phyloP scores from a whole-genome alignment of 2,113 vertebrate species.

The Clarias magur region DNA sequence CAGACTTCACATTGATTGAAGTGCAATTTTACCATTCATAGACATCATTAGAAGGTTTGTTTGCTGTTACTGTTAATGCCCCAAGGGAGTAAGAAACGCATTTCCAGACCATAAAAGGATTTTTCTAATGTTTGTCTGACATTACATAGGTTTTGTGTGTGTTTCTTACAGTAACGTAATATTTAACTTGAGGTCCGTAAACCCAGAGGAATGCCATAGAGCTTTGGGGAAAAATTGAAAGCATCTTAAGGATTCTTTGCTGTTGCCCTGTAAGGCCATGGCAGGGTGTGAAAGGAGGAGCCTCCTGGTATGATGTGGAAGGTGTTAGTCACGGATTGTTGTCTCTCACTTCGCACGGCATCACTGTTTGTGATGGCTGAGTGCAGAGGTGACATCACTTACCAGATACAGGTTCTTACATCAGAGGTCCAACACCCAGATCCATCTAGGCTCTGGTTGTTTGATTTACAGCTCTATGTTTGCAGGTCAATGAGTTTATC shows the following conservation, averaged over 20 bases:
- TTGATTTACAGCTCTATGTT: conserved; percentile 49
- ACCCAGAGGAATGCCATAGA: not conserved
- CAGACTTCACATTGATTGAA: not conserved
- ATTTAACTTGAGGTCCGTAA: not conserved
- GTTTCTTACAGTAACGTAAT: not conserved
- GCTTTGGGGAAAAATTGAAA: not conserved
- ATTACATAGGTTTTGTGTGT: not conserved
- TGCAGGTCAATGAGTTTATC: conserved; percentile 49
- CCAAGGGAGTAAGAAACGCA: not conserved
- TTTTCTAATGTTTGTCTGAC: not conserved
- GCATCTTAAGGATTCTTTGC: not conserved
- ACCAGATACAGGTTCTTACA: conserved; percentile 57
- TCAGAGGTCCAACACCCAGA: conserved; percentile 50
- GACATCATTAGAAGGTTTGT: not conserved
- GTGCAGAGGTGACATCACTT: conserved; percentile 64
- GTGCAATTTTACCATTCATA: not conserved
- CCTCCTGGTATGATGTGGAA: conserved; percentile 37
- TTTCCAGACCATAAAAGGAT: not conserved
- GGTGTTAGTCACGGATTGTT: conserved; percentile 41
- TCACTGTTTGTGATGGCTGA: conserved; percentile 52
- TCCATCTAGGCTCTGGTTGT: conserved; percentile 48
- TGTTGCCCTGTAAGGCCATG: conserved; percentile 25
- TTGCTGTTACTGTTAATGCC: not conserved
- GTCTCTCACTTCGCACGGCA: conserved; percentile 25
- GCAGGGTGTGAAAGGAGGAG: conserved; percentile 23